phyloP scores from a whole-genome alignment of 2,113 vertebrate genomes.

The Anser brachyrhynchus region DNA sequence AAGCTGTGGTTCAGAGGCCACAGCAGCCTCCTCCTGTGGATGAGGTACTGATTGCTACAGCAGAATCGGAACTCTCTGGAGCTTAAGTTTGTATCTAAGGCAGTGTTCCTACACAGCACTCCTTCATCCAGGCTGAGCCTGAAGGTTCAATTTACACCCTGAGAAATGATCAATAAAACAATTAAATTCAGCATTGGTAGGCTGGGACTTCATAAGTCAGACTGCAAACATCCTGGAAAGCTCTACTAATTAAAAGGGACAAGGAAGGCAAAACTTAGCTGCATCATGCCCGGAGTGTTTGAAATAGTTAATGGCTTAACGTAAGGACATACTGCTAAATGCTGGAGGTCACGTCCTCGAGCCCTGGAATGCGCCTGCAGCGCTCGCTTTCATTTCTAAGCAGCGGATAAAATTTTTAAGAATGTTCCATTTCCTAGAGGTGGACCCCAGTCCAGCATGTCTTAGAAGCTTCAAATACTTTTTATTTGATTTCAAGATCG shows the following conservation, averaged over 20 bases:
- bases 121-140: not conserved
- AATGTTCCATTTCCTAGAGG: not conserved
- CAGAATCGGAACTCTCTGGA: not conserved
- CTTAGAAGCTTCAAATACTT: not conserved
- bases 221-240: not conserved
- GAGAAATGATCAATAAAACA: constrained; percentile 1
- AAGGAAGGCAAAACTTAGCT: not conserved
- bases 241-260: not conserved
- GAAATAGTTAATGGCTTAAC: not conserved
- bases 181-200: not conserved
- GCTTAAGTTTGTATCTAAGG: not conserved
- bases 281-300: not conserved
- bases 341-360: constrained; percentile 5
- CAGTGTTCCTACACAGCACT: not conserved
- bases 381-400: not conserved
- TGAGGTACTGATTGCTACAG: not conserved
- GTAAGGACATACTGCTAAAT: not conserved
- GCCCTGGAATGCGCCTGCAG: constrained; percentile 32
- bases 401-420: not conserved
- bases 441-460: not conserved
- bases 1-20: not conserved
- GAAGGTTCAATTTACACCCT: not conserved
- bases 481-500: not conserved
- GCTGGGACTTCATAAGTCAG: not conserved
- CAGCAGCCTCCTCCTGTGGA: not conserved